Evolutionary conservation across 2,888 invertebrate species (phyloP).

Genomic region (Lucinisca nassula): DNA sequence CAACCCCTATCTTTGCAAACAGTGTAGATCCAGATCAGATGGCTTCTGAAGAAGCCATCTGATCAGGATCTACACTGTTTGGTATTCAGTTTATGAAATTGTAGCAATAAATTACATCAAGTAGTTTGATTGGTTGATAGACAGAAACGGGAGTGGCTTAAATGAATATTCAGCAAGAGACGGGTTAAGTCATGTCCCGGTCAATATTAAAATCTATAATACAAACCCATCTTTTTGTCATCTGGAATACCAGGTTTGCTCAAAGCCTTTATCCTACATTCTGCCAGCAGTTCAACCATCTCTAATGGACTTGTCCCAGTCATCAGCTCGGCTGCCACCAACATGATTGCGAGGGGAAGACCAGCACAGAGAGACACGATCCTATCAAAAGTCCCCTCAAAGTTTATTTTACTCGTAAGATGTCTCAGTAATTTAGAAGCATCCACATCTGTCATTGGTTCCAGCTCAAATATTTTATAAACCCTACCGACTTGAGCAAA

Average conservation of each 20-base stretch:
- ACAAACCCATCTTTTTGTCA: slow-evolving; percentile 59
- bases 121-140: too few species aligned
- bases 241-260: slow-evolving; percentile 51
- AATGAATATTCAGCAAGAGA: too few species aligned
- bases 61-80: background rate
- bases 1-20: too few species aligned
- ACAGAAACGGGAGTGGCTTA: too few species aligned
- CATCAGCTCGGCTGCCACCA: slow-evolving; percentile 56
- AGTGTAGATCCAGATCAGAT: too few species aligned
- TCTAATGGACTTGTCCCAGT: slow-evolving; percentile 42
- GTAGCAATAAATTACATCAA: too few species aligned
- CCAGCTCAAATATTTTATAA: background rate
- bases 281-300: slow-evolving; percentile 48
- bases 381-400: slow-evolving; percentile 25
- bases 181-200: too few species aligned
- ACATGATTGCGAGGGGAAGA: slow-evolving; percentile 60
- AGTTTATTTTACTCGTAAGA: slow-evolving; percentile 31
- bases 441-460: slow-evolving; percentile 30
- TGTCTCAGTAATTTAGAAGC: slow-evolving; percentile 36
- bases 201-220: too few species aligned
- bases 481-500: background rate
- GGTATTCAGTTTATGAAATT: too few species aligned
- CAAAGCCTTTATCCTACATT: slow-evolving; percentile 56
- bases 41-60: background rate
- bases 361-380: slow-evolving; percentile 60